Evolutionary conservation across 1,140 invertebrate species (phyloP), one percentile per base, ranked within the genome.

Genomic region (Oedothorax gibbosus): DNA sequence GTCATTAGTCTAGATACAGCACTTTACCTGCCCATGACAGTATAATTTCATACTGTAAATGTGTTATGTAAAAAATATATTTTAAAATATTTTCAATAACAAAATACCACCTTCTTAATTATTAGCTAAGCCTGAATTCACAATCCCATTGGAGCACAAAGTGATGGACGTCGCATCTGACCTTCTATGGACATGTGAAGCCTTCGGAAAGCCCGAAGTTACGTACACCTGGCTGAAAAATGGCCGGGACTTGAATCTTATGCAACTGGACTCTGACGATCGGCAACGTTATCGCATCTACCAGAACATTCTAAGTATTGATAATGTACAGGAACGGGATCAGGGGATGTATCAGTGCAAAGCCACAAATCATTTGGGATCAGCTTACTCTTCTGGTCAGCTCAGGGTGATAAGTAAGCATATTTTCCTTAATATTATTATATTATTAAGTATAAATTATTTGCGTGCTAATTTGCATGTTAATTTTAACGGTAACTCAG

Each of bases 271-370:
- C 18, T 68, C 88, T 0, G 88, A 89, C 76, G 89, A 89, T n/a
- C 60, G 87, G 6, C 65, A 92, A 66, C 78, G 89, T 35, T 88
- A 88, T 71, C 53, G 85, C 15, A 86, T 97, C 87, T 94, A 94
- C 88, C 95, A 97, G 87, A 98, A 97, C 92, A 94, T 97, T 8
- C 89, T 98, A 18, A 96, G 93, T 54, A 97, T 98, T 62, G 93
- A 93, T 86, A 92, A 93, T 87, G 89, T 97, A 18, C 93, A 95
- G 89, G 93, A 94, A 85, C 92, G 93, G 35, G 97, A 99, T 91
- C 93, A 94, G 82, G 97, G 95, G n/a, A 98, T 98, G 96, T 99
- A 97, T 90, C 97, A 99, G 88, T 99, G 98, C 90, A 92, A 93
- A 88, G 97, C 97, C 0, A 93, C 91, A 85, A 99, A 99, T 92